Base-by-base conservation (phyloP, 2,888 invertebrate genomes). In the Eupeodes latifasciatus region DNA sequence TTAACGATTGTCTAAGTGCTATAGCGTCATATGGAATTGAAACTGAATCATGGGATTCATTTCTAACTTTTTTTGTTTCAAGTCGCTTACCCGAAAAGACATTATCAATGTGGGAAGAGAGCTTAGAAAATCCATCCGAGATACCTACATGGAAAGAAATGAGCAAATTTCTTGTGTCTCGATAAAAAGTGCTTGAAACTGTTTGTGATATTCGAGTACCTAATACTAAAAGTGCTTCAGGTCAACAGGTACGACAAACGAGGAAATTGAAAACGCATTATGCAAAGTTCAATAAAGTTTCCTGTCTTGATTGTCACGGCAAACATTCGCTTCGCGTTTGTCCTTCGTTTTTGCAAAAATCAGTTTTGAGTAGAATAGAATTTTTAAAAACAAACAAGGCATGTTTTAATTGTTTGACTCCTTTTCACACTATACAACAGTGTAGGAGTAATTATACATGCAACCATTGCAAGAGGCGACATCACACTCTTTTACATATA, bases 1-100 rank as follows among this genome's bases (percentile, higher is more conserved):
- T 71, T 5, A 78, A 34, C 27, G 79, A 79, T 27, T 79, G 79
- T 51, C 62, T 79, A n/a, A 61, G 44, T 12, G 69, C 40, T 47
- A 40, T 78, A 27, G 12, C 12, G 19, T 61, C 79, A 6, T 51
- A 79, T 16, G 79, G 61, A 51, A 62, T 71, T 27, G 7, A 71
- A 12, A 79, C 61, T 1, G 51, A 79, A n/a, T 27, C 61, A 12
- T 79, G 59, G 67, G 57, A 78, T 34, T 55, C 77, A 12, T 67
- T 77, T 16, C 5, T 74, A 5, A 74, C 72, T 14, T 51, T 53
- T 53, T 53, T 53, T 16, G 51, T 51, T n/a, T 51, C 51, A 16
- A 51, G 6, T 51, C 51, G 51, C 0, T 51, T 51, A 27, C 19
- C 6, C 7, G 51, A 40, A 40, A 51, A 36, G 12, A 62, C 51